These are phyloP conservation scores for Hippolais icterina DNA, from an alignment of 2,113 vertebrate species.

Conservation along the genomic window DNA sequence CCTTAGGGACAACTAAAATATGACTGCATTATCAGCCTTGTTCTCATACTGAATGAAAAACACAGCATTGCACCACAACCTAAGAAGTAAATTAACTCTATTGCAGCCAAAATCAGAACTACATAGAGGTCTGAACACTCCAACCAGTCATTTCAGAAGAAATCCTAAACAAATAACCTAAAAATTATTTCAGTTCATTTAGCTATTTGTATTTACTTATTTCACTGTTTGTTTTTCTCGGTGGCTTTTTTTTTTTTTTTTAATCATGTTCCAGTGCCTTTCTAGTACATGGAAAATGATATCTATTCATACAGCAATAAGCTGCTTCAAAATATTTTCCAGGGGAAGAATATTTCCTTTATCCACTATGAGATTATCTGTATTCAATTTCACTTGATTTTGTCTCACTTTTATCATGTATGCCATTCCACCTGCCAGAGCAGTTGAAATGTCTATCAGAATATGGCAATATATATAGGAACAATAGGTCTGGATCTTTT, in stretches of 20 bases:
- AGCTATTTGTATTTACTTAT: background rate
- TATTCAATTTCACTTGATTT: background rate
- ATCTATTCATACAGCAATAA: background rate
- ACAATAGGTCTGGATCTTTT: background rate
- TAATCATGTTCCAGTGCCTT: background rate
- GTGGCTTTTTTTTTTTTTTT: too few species aligned
- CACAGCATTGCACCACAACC: too few species aligned
- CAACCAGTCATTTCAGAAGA: background rate
- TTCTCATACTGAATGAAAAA: background rate
- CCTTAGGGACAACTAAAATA: background rate
- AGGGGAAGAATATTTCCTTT: background rate
- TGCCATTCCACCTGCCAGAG: background rate
- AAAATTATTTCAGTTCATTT: background rate
- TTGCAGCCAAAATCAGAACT: background rate
- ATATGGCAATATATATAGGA: background rate
- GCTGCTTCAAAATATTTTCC: background rate
- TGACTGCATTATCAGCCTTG: background rate
- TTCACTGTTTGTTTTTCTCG: background rate
- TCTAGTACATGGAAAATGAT: background rate
- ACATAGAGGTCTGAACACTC: background rate
- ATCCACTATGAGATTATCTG: background rate
- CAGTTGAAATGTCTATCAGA: background rate
- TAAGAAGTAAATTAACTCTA: background rate
- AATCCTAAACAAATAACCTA: background rate
- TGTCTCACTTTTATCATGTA: background rate